A percentile compares a stretch with the other conserved stretches of the same genome.
Evolutionary conservation across 2,888 invertebrate species (phyloP).

Genomic region (Chloromyia formosa): DNA sequence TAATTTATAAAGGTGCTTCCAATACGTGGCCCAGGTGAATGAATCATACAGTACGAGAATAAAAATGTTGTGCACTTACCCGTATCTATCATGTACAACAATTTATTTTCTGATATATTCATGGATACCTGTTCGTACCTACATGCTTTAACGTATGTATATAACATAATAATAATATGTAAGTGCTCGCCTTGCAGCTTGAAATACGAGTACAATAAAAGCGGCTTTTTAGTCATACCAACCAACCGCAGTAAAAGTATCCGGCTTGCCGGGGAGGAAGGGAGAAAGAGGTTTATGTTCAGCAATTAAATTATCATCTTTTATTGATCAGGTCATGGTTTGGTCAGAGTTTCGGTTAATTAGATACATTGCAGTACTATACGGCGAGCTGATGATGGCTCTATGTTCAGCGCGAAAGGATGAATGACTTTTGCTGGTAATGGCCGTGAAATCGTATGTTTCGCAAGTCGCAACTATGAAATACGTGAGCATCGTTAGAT

Average conservation of each 20-base stretch:
- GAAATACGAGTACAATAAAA: too few species aligned
- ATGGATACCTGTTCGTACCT: too few species aligned
- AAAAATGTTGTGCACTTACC: neutral
- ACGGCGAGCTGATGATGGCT: neutral
- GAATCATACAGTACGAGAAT: constrained; percentile 6
- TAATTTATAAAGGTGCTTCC: neutral
- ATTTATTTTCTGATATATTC: too few species aligned
- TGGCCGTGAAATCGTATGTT: constrained; percentile 1
- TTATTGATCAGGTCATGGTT: constrained; percentile 18
- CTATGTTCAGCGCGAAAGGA: neutral
- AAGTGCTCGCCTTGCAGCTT: too few species aligned
- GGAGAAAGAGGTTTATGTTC: neutral
- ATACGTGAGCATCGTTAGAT: constrained; percentile 3
- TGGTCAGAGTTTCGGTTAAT: constrained; percentile 7
- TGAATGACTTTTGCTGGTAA: neutral
- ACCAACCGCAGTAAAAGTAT: too few species aligned
- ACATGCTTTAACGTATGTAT: too few species aligned
- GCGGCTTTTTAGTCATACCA: too few species aligned
- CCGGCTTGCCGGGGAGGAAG: too few species aligned
- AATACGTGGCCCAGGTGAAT: neutral
- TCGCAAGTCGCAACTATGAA: neutral
- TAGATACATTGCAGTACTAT: neutral
- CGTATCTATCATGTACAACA: too few species aligned
- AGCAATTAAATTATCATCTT: neutral
- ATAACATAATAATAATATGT: too few species aligned